A percentile compares a stretch with the other conserved stretches of the same genome.
phyloP scores from a whole-genome alignment of 2,797 vertebrate species.

The Parauchenoglanis punctatus region DNA sequence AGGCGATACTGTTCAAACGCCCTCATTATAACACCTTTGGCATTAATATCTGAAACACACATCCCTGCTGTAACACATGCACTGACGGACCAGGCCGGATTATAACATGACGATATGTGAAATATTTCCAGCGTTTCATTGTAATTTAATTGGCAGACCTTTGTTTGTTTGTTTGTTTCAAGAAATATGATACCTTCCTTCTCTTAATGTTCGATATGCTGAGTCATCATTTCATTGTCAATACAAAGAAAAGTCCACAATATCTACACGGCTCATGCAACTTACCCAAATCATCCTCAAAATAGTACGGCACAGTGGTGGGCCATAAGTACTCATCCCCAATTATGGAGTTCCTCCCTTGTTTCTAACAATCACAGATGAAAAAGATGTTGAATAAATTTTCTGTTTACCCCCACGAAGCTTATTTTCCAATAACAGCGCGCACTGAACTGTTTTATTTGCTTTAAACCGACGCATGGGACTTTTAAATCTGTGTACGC shows the following conservation, averaged over 20 bases:
- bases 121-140: too few relatives aligned
- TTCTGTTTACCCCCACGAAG: background rate
- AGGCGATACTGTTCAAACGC: conserved; percentile 93
- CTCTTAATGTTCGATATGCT: background rate
- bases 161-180: background rate
- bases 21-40: conserved; percentile 89
- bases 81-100: background rate
- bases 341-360: conserved; percentile 83
- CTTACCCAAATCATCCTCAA: conserved; percentile 88
- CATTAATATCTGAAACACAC: conserved; percentile 84
- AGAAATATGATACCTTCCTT: background rate
- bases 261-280: background rate
- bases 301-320: conserved; percentile 83
- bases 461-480: background rate
- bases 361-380: conserved; percentile 58
- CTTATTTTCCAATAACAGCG: background rate
- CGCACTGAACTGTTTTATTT: background rate
- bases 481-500: background rate
- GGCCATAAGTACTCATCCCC: conserved; percentile 88
- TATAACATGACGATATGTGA: background rate
- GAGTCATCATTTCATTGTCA: background rate
- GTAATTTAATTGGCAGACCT: too few relatives aligned
- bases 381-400: background rate
- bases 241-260: background rate
- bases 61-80: background rate